Evolutionary conservation across 2,113 vertebrate species (phyloP).

Genomic region (Dipodomys ordii): DNA sequence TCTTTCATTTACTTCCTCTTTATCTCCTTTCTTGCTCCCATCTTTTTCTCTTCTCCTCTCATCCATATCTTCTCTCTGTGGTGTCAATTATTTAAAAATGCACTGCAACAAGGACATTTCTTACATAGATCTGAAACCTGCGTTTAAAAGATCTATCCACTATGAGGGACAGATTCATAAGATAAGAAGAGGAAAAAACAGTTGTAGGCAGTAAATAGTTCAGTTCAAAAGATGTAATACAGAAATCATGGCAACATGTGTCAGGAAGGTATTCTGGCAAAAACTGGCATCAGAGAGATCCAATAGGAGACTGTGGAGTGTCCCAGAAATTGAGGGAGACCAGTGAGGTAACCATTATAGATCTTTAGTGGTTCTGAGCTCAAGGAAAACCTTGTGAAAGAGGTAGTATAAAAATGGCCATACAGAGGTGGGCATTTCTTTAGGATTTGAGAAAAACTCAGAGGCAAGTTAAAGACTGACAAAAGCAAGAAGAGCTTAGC

Average conservation of each 20-base stretch:
- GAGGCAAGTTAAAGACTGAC: not conserved
- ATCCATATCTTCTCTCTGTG: not conserved
- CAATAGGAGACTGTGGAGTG: not conserved
- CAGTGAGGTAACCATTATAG: not conserved
- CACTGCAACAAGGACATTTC: no score
- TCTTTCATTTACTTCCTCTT: not conserved
- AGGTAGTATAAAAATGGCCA: not conserved
- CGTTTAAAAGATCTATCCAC: not conserved
- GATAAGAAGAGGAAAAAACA: not conserved
- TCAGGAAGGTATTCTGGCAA: not conserved
- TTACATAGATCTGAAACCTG: not conserved
- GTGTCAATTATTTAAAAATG: slow-evolving; percentile 1
- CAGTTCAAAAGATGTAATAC: not conserved
- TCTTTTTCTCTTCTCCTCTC: not conserved
- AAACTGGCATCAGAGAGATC: not conserved
- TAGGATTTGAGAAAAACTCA: not conserved
- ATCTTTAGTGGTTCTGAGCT: not conserved
- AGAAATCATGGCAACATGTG: not conserved
- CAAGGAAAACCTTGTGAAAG: not conserved
- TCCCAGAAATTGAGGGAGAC: not conserved
- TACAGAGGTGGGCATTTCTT: not conserved
- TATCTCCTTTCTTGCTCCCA: not conserved
- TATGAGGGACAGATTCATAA: not conserved
- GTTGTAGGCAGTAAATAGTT: not conserved
- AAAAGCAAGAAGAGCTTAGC: not conserved